These are phyloP conservation scores for Antechinus flavipes DNA, from an alignment of 2,113 vertebrate genomes.

Conservation along the genomic window DNA sequence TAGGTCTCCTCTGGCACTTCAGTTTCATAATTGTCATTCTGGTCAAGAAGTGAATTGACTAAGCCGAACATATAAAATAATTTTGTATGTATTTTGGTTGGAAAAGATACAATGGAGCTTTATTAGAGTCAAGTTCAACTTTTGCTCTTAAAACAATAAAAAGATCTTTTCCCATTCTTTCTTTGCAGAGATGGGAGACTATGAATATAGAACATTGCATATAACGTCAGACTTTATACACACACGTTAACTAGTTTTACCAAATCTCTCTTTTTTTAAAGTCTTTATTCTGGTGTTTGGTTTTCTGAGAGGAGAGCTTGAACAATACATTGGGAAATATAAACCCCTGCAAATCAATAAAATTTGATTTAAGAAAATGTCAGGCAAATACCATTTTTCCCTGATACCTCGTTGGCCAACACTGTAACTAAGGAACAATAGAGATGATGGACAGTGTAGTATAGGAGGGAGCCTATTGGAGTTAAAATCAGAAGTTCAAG, in stretches of 20 bases:
- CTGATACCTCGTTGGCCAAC: not conserved
- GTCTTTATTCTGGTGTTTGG: not conserved
- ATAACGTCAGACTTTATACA: not conserved
- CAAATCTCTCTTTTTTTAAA: not conserved
- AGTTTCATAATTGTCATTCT: conserved; percentile 35
- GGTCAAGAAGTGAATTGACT: not conserved
- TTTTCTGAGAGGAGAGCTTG: not conserved
- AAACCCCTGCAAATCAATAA: not conserved
- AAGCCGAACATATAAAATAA: not conserved
- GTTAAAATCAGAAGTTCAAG: not conserved
- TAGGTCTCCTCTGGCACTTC: not conserved
- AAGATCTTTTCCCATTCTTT: not conserved
- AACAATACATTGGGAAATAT: not conserved
- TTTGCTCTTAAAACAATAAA: not conserved
- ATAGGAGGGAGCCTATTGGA: not conserved
- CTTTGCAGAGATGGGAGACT: not conserved
- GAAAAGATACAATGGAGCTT: not conserved
- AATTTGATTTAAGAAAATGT: not conserved
- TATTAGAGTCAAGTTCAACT: not conserved
- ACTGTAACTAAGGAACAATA: not conserved
- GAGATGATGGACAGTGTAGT: not conserved
- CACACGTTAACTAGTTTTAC: not conserved
- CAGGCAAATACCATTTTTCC: not conserved
- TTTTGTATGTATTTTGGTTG: not conserved
- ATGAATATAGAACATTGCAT: not conserved